Conservation (phyloP, 2,113 vertebrate species). For the Oreochromis spilurus region DNA sequence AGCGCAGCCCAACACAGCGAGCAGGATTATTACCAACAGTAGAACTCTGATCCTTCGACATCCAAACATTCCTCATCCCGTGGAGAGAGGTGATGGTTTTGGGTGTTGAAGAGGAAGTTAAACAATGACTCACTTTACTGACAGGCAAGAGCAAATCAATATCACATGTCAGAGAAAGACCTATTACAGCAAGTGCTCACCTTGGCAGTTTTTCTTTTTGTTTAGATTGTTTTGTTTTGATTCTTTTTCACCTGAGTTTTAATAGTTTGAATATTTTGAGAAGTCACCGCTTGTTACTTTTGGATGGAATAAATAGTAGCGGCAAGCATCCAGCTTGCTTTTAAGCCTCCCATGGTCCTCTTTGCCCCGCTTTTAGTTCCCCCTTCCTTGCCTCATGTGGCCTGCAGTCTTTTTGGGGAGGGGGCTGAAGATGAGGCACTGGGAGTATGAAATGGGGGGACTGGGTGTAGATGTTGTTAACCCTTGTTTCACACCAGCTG, state of each 20-base stretch:
- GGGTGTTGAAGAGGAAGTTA: slow-evolving; percentile 64
- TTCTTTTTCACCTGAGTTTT: neutral
- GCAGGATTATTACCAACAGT: slow-evolving; percentile 56
- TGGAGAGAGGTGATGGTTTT: slow-evolving; percentile 40
- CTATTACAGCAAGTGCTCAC: slow-evolving; percentile 37
- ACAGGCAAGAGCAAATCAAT: slow-evolving; percentile 72
- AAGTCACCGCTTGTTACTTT: slow-evolving; percentile 39
- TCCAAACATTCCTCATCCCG: slow-evolving; percentile 53
- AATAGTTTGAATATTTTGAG: slow-evolving; percentile 37
- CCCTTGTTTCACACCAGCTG: slow-evolving; percentile 77
- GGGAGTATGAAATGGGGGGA: neutral
- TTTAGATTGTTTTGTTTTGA: neutral
- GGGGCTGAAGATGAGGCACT: neutral
- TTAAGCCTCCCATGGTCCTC: slow-evolving; percentile 1
- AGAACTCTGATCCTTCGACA: slow-evolving; percentile 55
- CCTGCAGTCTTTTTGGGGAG: neutral
- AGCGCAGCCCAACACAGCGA: slow-evolving; percentile 37
- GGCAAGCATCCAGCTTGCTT: slow-evolving; percentile 28
- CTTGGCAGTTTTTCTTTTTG: slow-evolving; percentile 11
- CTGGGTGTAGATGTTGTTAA: slow-evolving; percentile 63
- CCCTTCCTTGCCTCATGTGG: slow-evolving; percentile 30
- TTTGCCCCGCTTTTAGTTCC: neutral
- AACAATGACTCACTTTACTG: slow-evolving; percentile 67
- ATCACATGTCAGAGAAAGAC: slow-evolving; percentile 66
- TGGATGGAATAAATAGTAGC: neutral